Base-by-base conservation (phyloP, 2,797 vertebrate species). In the Geotrypetes seraphini region DNA sequence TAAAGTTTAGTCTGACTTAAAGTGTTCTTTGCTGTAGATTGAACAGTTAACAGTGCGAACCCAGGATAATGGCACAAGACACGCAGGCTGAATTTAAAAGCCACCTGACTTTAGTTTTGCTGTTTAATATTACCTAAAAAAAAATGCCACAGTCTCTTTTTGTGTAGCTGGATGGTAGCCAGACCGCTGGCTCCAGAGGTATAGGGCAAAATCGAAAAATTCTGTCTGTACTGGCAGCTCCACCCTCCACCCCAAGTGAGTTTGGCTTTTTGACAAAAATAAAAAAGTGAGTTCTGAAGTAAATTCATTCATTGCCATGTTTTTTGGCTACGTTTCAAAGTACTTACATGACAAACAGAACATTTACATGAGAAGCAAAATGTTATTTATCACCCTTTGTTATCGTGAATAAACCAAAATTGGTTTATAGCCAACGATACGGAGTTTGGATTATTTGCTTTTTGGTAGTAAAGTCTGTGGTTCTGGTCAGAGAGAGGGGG, bases 121-220 rank as follows among this genome's bases (percentile, higher is more conserved):
- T 66, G 54, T 63, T 73, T 64, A 52, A 74, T 75, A 78, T 71
- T 72, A 69, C 67, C 63, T 65, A 75, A 61, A 74, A 75, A 61
- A 74, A 79, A 76, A 73, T 60, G 59, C 65, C 69, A 67, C 69
- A 70, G 73, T 75, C 61, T 52, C 47, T 60, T 61, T 50, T 60
- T 26, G 19, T 47, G 55, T 27, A 25, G 55, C 62, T 85, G 79
- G 83, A 73, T 40, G 36, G 19, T 42, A 66, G 78, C 80, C 81
- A 84, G 74, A 68, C 71, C 79, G 66, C 77, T 78, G 83, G 79
- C 79, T 86, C 80, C 83, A 80, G 78, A 84, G 78, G 79, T 74
- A 79, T 79, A 82, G 74, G 77, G 81, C 77, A 80, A 67, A 68
- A 75, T 51, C 70, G 73, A 68, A 79, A 78, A 84, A 69, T 77